These are phyloP conservation scores for Oryzias celebensis DNA, from an alignment of 2,113 vertebrate genomes.

Conservation along the genomic window DNA sequence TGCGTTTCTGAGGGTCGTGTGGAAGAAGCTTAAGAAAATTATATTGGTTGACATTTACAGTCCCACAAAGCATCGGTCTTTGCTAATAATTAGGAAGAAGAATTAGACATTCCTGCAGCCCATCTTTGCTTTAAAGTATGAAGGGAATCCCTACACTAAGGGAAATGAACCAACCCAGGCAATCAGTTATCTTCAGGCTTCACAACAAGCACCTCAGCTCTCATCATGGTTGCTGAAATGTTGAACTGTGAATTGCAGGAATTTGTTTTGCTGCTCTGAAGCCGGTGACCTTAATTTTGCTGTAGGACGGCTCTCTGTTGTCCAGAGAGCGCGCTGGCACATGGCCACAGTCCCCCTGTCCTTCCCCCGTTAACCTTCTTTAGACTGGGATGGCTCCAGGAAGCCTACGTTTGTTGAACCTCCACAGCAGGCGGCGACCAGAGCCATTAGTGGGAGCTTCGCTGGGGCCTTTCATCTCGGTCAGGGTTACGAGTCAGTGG, in stretches of 20 bases:
- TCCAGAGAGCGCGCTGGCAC: constrained; percentile 24
- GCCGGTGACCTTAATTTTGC: constrained; percentile 27
- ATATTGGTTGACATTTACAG: too few species aligned
- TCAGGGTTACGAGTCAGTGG: constrained; percentile 68
- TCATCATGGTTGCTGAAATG: constrained; percentile 1
- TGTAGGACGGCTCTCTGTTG: constrained; percentile 18
- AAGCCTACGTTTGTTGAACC: constrained; percentile 65
- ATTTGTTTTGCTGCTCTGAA: constrained; percentile 14
- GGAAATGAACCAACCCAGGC: neutral
- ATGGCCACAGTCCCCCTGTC: constrained; percentile 9
- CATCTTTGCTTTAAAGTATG: neutral
- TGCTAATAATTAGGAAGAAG: too few species aligned
- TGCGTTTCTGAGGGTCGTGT: too few species aligned
- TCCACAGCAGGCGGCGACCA: constrained; percentile 49
- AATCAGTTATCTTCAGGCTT: neutral
- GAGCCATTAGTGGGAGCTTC: constrained; percentile 60
- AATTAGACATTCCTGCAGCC: too few species aligned
- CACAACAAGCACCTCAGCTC: neutral
- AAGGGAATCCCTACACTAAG: neutral
- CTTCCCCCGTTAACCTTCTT: constrained; percentile 14
- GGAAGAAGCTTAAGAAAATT: too few species aligned
- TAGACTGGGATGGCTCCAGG: constrained; percentile 53
- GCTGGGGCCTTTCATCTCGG: constrained; percentile 69
- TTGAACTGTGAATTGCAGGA: neutral
- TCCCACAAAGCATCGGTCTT: too few species aligned